Evolutionary conservation across 2,888 invertebrate genomes (phyloP), one percentile per base, ranked within the genome.

Genomic region (Synanthedon myopaeformis): DNA sequence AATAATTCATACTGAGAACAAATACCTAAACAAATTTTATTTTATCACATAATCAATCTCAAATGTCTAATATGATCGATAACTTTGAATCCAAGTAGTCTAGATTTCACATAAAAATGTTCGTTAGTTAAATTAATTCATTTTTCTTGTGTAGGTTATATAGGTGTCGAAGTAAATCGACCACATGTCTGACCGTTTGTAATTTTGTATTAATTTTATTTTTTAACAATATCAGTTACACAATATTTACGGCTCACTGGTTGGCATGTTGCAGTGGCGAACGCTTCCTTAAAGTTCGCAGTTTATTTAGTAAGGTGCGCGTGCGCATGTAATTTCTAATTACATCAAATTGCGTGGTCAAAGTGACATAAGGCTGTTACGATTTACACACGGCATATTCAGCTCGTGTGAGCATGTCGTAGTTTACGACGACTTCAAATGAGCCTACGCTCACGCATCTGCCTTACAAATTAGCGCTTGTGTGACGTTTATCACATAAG

Each of bases 361-460:
- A 77, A 80, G 74, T 86, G 84, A 85, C 79, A 85, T 85, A 85
- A 85, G 76, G 63, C 62, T 70, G 70, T 79, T 82, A 78, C 77
- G 77, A 67, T 78, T 74, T 65, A 64, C 64, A 63, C 63, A 63
- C 67, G 70, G 66, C 66, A 67, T 71, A 74, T 64, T 64, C 62
- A 66, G 61, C 58, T 66, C 72, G 71, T 64, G 71, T 61, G 54
- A 14, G 23, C 56, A 10, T 35, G 35, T 5, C 5, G 23, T 5
- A 35, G 35, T 61, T 57, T 59, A 59, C 57, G 52, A 55, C 53
- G 73, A 77, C 74, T 76, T 55, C 62, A 67, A 76, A 78, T 73
- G 59, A 65, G 59, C 51, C 55, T 61, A 59, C 56, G 58, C 60
- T 57, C 62, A 60, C 66, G 55, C 58, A 58, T 35, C 19, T 61